These are phyloP conservation scores for Liasis olivaceus DNA, from an alignment of 2,797 vertebrate genomes.

Conservation along the genomic window DNA sequence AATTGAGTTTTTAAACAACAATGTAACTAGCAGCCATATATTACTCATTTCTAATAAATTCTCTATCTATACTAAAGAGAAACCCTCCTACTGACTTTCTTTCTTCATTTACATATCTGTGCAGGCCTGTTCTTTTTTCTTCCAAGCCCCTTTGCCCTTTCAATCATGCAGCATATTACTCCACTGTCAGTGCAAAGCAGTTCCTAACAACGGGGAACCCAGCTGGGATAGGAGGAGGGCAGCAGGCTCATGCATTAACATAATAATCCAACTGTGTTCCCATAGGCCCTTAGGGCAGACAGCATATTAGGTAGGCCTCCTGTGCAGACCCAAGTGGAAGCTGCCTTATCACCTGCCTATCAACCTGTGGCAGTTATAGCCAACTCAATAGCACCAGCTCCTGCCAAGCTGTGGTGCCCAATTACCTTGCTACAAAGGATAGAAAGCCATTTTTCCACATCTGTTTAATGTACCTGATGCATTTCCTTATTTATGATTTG, in stretches of 20 bases:
- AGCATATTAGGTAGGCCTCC: constrained; percentile 94
- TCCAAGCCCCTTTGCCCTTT: constrained; percentile 96
- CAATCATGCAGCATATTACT: constrained; percentile 99
- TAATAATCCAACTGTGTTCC: constrained; percentile 98
- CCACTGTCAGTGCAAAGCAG: constrained; percentile 98
- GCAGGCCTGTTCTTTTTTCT: constrained; percentile 83
- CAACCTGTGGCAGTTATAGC: constrained; percentile 89
- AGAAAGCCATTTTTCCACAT: constrained; percentile 57
- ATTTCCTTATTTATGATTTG: constrained; percentile 44
- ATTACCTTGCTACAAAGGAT: constrained; percentile 69
- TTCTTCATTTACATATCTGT: constrained; percentile 89
- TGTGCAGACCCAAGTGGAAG: constrained; percentile 76
- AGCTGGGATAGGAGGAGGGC: constrained; percentile 98
- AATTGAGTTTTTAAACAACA: constrained; percentile 60
- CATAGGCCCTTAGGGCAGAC: constrained; percentile 96
- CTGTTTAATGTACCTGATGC: constrained; percentile 53
- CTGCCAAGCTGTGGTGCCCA: constrained; percentile 68
- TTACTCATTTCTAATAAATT: constrained; percentile 70
- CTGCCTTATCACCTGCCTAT: constrained; percentile 85
- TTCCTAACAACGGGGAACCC: constrained; percentile 95
- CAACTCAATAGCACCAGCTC: constrained; percentile 62
- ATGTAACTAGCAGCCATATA: constrained; percentile 63
- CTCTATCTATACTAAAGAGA: constrained; percentile 42
- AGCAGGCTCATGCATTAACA: constrained; percentile 99
- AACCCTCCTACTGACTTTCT: constrained; percentile 77